Base-by-base conservation (phyloP, 2,797 vertebrate species). In the Diplodus sargus region DNA sequence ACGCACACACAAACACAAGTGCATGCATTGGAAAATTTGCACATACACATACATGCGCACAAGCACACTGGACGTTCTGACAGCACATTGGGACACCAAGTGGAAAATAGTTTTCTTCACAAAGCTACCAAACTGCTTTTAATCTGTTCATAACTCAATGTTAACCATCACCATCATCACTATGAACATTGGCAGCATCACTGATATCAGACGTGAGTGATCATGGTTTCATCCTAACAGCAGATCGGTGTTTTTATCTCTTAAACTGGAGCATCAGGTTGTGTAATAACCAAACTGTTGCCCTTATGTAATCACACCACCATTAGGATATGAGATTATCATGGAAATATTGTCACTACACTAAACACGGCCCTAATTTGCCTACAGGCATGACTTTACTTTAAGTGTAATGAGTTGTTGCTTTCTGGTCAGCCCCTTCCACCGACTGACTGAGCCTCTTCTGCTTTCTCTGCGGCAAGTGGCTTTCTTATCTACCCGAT, bases 401-500 rank as follows among this genome's bases (percentile, higher is more conserved):
- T 84, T 2, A 60, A 71, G 57, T 5, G 23, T 34, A 45, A 67
- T 56, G 57, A 58, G 65, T 34, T 69, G 20, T 43, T 5, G 28
- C 57, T 78, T 79, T 63, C 76, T 57, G 86, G 77, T 69, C 69
- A 68, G 52, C 39, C 59, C 81, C 49, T 61, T 9, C 67, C 34
- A 42, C 65, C 34, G 17, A 47, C 68, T 74, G 78, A 83, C 68
- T 63, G 54, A 82, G 57, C 69, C 58, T 70, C 75, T 48, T 65
- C 57, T 80, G 74, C 68, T 84, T 87, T 76, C 80, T 85, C 62
- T 10, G 70, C 81, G 82, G 85, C 76, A 39, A 87, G 84, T 49
- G 30, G 62, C 72, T 62, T 71, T 76, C 74, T 91, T 93, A 93
- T 93, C 89, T 70, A 10, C 57, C 69, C 12, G 48, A 94, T 91